A percentile compares a stretch with the other conserved stretches of the same genome.
Conservation (phyloP, 37 sponge, comb jelly and placozoan genomes). For the Chondrosia reniformis region DNA sequence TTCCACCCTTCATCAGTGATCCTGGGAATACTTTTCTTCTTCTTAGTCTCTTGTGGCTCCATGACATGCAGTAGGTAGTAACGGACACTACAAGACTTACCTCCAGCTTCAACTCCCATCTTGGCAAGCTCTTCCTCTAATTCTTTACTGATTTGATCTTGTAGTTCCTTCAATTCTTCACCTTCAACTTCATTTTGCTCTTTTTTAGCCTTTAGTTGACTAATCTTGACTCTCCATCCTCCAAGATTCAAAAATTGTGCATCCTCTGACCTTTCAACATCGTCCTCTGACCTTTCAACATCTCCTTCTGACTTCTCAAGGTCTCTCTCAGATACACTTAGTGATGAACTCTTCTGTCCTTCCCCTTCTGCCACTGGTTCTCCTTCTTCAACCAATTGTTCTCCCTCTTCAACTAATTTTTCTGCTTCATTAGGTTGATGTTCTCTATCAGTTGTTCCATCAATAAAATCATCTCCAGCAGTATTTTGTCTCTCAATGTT, state of each 20-base stretch:
- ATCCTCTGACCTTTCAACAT: background rate
- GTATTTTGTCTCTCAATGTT: no score
- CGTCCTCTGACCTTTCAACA: background rate
- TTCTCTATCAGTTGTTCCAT: background rate
- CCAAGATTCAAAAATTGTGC: slow-evolving; percentile 10
- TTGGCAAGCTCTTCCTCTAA: slow-evolving; percentile 1
- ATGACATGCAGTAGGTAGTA: no score
- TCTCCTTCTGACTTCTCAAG: background rate
- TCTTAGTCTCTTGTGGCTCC: no score
- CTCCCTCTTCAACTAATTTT: background rate
- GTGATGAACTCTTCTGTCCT: background rate
- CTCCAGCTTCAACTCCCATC: slow-evolving; percentile 10
- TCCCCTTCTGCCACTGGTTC: background rate
- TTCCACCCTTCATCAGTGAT: no score
- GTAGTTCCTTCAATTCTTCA: slow-evolving; percentile 9
- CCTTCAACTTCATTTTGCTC: background rate
- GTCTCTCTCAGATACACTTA: background rate
- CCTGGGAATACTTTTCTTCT: no score
- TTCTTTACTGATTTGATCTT: background rate
- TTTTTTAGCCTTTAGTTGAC: no score
- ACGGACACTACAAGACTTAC: background rate
- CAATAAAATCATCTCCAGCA: no score
- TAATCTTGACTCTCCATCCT: slow-evolving; percentile 7
- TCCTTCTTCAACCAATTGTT: background rate
- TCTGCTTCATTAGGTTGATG: background rate